These are phyloP conservation scores for Podotricha telesiphe DNA, from an alignment of 2,888 invertebrate genomes.

Conservation along the genomic window DNA sequence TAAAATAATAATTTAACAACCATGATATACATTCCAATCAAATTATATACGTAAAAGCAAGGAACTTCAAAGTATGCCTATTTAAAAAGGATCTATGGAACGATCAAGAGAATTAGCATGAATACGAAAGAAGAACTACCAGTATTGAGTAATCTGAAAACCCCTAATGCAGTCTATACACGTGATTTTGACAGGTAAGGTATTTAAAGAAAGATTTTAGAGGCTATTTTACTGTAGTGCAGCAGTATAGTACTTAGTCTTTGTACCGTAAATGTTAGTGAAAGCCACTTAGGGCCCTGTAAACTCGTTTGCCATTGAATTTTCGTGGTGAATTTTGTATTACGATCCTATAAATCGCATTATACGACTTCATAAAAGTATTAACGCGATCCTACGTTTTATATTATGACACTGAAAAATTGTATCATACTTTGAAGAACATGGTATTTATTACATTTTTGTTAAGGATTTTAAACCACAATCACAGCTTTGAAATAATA, in stretches of 20 bases:
- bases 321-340: conserved; percentile 29
- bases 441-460: not conserved
- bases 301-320: conserved; percentile 44
- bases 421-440: not conserved
- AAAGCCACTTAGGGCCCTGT: conserved; percentile 46
- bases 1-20: too few relatives aligned
- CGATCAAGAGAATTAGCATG: not conserved
- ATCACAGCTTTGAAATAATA: not conserved
- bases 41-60: too few relatives aligned
- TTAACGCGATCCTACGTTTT: not conserved
- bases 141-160: not conserved
- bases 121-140: not conserved
- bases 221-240: conserved; percentile 17
- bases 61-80: not conserved
- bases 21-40: too few relatives aligned
- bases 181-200: conserved; percentile 7
- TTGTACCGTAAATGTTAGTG: conserved; percentile 47
- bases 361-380: not conserved
- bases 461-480: not conserved
- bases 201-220: conserved; percentile 16
- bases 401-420: not conserved
- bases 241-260: conserved; percentile 30
- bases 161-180: not conserved
- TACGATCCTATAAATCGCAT: not conserved
- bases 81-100: not conserved